phyloP scores from a whole-genome alignment of 2,113 vertebrate genomes.

The Gymnogyps californianus region DNA sequence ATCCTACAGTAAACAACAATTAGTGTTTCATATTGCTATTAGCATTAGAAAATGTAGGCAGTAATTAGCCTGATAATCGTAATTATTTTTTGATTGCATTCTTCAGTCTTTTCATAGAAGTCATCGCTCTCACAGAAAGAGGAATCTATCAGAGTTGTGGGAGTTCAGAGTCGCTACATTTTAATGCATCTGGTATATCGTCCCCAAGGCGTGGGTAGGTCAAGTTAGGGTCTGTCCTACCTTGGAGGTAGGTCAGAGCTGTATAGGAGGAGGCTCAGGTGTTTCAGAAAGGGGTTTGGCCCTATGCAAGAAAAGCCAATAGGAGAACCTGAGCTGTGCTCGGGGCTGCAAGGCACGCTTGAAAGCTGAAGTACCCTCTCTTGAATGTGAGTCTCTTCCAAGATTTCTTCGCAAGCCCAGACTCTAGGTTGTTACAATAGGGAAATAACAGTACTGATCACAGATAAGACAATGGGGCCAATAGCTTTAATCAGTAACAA shows the following conservation, averaged over 20 bases:
- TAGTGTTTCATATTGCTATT: not conserved
- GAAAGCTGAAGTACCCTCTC: not conserved
- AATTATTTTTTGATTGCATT: constrained; percentile 17
- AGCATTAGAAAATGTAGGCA: not conserved
- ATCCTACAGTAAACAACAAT: not conserved
- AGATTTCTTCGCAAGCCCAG: not conserved
- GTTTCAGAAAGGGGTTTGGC: not conserved
- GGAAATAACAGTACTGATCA: not conserved
- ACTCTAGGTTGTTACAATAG: not conserved
- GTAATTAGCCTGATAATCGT: constrained; percentile 3
- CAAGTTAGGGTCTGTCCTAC: not conserved
- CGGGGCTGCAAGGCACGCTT: not conserved
- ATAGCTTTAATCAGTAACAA: not conserved
- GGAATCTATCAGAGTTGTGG: not conserved
- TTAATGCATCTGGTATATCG: not conserved
- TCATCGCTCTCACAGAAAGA: not conserved
- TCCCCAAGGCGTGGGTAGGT: not conserved
- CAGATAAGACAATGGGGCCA: not conserved
- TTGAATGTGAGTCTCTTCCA: not conserved
- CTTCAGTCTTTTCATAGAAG: not conserved
- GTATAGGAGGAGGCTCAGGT: not conserved
- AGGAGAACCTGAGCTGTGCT: not conserved
- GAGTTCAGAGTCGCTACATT: not conserved
- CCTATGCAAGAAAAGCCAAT: not conserved
- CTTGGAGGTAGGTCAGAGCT: not conserved